Evolutionary conservation across 1,140 invertebrate species (phyloP).

Genomic region (Harlomillsia oculata): DNA sequence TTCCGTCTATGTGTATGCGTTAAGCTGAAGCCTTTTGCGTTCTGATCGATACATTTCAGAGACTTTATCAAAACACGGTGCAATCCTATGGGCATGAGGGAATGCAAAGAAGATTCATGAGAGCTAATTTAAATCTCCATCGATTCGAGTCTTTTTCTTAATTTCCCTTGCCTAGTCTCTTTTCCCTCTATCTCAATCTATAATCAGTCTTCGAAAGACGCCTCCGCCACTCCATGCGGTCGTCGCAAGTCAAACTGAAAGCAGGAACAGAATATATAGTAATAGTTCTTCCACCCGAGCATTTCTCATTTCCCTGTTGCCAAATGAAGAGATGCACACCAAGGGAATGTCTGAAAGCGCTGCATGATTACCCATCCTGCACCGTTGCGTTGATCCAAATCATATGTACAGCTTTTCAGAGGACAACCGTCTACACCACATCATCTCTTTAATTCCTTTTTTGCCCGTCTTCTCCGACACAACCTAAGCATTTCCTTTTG

Average conservation of each 20-base stretch:
- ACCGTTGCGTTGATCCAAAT: too few species aligned
- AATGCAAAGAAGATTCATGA: constrained; percentile 31
- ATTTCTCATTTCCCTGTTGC: background rate
- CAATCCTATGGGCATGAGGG: constrained; percentile 23
- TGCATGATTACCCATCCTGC: constrained; percentile 8
- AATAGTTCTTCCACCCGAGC: background rate
- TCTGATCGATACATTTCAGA: constrained; percentile 26
- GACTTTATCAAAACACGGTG: constrained; percentile 29
- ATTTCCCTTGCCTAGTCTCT: constrained; percentile 20
- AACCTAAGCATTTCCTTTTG: too few species aligned
- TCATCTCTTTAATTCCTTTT: too few species aligned
- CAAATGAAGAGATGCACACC: background rate
- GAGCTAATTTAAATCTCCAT: constrained; percentile 34
- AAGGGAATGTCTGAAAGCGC: background rate
- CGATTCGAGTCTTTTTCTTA: constrained; percentile 30
- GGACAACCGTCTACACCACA: too few species aligned
- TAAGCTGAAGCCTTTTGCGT: too few species aligned
- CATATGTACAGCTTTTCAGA: too few species aligned
- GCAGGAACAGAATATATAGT: too few species aligned
- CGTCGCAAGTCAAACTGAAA: too few species aligned
- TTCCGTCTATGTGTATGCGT: too few species aligned
- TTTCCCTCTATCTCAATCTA: constrained; percentile 10
- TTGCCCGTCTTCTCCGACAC: too few species aligned
- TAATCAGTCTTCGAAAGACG: constrained; percentile 5
- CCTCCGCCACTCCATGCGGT: too few species aligned